Evolutionary conservation across 2,113 vertebrate species (phyloP).

Genomic region (Etheostoma spectabile): DNA sequence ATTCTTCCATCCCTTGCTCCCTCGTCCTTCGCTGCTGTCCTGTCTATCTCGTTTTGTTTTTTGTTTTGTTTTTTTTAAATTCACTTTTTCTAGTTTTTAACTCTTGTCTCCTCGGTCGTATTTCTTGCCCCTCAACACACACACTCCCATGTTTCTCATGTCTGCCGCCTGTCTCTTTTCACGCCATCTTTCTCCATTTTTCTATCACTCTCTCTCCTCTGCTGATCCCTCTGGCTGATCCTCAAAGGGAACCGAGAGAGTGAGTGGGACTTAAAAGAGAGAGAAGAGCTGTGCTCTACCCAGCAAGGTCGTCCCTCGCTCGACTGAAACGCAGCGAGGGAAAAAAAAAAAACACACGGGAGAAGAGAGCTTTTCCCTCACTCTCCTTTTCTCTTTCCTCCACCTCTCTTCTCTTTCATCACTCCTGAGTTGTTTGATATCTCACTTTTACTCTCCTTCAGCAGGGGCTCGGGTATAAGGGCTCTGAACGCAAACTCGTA

Average conservation of each 20-base stretch:
- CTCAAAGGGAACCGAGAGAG: slow-evolving; percentile 79
- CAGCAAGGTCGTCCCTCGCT: slow-evolving; percentile 80
- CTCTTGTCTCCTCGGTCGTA: slow-evolving; percentile 44
- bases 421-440: slow-evolving; percentile 80
- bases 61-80: slow-evolving; percentile 8
- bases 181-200: slow-evolving; percentile 57
- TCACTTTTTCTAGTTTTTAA: slow-evolving; percentile 52
- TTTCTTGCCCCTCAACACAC: slow-evolving; percentile 4
- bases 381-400: slow-evolving; percentile 65
- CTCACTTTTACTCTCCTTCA: slow-evolving; percentile 74
- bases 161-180: slow-evolving; percentile 65
- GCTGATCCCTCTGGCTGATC: slow-evolving; percentile 84
- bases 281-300: slow-evolving; percentile 74
- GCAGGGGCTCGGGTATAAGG: slow-evolving; percentile 66
- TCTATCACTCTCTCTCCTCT: slow-evolving; percentile 74
- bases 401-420: slow-evolving; percentile 71
- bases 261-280: slow-evolving; percentile 83
- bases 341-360: slow-evolving; percentile 50
- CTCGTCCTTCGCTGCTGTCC: neutral
- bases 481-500: slow-evolving; percentile 65
- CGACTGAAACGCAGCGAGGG: slow-evolving; percentile 64
- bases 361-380: slow-evolving; percentile 65
- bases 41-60: slow-evolving; percentile 4
- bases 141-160: slow-evolving; percentile 5
- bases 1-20: neutral